A percentile compares a stretch with the other conserved stretches of the same genome.
Evolutionary conservation across 2,888 invertebrate genomes (phyloP).

Genomic region (Cephus rjabovi): DNA sequence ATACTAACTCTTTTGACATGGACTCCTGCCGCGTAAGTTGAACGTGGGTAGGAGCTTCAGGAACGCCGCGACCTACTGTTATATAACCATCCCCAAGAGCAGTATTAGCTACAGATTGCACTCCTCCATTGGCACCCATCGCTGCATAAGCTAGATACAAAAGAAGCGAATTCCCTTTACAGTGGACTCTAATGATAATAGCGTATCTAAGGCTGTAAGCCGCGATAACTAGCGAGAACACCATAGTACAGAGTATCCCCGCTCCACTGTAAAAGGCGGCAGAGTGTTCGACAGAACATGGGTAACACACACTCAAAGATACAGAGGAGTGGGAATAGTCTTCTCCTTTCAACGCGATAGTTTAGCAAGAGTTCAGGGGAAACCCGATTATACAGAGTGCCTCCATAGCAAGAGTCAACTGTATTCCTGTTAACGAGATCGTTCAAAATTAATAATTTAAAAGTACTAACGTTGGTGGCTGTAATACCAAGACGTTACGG

Average conservation of each 20-base stretch:
- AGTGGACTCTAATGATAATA: background rate
- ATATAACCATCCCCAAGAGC: slow-evolving; percentile 68
- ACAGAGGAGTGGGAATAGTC: background rate
- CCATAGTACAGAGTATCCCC: background rate
- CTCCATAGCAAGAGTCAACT: background rate
- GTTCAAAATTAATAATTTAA: background rate
- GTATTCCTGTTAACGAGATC: background rate
- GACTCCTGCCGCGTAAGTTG: slow-evolving; percentile 59
- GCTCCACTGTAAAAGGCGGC: no score
- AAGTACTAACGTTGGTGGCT: slow-evolving; percentile 56
- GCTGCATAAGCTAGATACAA: slow-evolving; percentile 52
- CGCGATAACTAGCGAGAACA: background rate
- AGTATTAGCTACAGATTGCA: slow-evolving; percentile 53
- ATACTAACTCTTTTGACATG: slow-evolving; percentile 63
- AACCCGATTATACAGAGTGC: no score
- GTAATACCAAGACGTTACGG: slow-evolving; percentile 68
- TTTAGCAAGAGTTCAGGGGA: no score
- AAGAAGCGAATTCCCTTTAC: background rate
- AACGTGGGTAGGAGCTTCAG: slow-evolving; percentile 55
- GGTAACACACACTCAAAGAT: background rate
- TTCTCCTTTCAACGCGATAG: background rate
- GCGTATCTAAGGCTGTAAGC: background rate
- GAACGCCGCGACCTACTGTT: slow-evolving; percentile 64
- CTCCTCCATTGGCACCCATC: slow-evolving; percentile 51
- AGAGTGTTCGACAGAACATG: background rate